Evolutionary conservation across 2,113 vertebrate genomes (phyloP).

Genomic region (Larimichthys crocea): DNA sequence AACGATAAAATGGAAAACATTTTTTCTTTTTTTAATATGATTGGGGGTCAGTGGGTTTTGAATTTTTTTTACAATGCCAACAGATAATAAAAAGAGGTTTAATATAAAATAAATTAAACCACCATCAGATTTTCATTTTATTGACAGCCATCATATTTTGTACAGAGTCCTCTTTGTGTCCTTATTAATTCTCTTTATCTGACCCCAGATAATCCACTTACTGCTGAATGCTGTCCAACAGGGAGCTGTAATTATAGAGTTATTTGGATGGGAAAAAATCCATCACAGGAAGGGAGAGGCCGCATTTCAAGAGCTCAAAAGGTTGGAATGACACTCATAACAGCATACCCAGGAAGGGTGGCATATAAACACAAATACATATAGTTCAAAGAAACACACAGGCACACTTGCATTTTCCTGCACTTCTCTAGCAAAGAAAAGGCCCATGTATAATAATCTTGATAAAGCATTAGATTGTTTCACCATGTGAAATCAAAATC

Average conservation of each 20-base stretch:
- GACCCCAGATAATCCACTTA: conserved; percentile 37
- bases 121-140: neutral
- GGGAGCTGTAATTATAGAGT: conserved; percentile 47
- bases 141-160: neutral
- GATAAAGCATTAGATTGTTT: conserved; percentile 26
- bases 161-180: conserved; percentile 17
- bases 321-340: conserved; percentile 46
- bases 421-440: conserved; percentile 6
- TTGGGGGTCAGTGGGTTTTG: neutral
- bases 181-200: conserved; percentile 29
- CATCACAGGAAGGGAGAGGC: conserved; percentile 71
- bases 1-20: neutral
- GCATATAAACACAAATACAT: neutral
- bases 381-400: neutral
- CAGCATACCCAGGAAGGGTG: conserved; percentile 13
- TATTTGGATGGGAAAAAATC: conserved; percentile 62
- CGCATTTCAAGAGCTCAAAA: conserved; percentile 25
- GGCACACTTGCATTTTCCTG: conserved; percentile 21
- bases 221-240: conserved; percentile 1
- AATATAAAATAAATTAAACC: neutral
- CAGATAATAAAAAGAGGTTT: neutral
- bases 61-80: neutral
- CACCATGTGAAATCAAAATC: conserved; percentile 25
- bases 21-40: neutral
- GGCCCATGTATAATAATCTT: conserved; percentile 41